Evolutionary conservation across 2,888 invertebrate species (phyloP), one percentile per base, ranked within the genome.

Genomic region (Heterodera filipjevi): DNA sequence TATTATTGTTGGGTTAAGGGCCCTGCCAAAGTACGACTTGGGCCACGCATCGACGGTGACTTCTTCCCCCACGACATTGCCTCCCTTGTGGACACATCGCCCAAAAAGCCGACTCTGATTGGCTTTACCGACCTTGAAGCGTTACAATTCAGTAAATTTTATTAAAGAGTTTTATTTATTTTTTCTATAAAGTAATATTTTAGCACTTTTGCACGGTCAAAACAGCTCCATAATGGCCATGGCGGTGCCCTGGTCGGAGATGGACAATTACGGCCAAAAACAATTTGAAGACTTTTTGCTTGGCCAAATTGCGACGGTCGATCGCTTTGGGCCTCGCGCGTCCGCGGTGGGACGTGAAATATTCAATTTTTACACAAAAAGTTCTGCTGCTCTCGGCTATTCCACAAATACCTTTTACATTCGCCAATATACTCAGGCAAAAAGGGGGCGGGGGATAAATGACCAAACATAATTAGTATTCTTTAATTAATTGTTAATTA

Each of bases 21-120:
- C 59, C 59, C 59, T 59, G 59, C 59, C 68, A 68, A 35, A 27
- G 68, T 33, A 3, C 66, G 32, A 64, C 59, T 66, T 46, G 46
- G 33, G 44, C 75, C 75, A 1, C 75, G 75, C 46, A 59, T 75
- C 30, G 75, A 75, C 27, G 75, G 75, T 19, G 75, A 75, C 3
- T 75, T 75, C 19, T 33, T 75, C 30, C 75, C 75, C 12, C 14
- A 66, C 22, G 75, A 75, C 68, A 44, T 64, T 64, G 32, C 64
- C 19, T 12, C 32, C 30, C 44, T 75, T 16, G 59, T 75, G 30
- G 46, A 32, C 10, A 64, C 75, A 22, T 22, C 46, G 30, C 75
- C 75, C 6, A 68, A 35, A 35, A 75, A 75, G 35, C 32, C 66
- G 46, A 75, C 75, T 3, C 32, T 75, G 46, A 32, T 59, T 22